A percentile compares a stretch with the other conserved stretches of the same genome.
Evolutionary conservation across 2,888 invertebrate genomes (phyloP).

Genomic region (Catocala fraxini): DNA sequence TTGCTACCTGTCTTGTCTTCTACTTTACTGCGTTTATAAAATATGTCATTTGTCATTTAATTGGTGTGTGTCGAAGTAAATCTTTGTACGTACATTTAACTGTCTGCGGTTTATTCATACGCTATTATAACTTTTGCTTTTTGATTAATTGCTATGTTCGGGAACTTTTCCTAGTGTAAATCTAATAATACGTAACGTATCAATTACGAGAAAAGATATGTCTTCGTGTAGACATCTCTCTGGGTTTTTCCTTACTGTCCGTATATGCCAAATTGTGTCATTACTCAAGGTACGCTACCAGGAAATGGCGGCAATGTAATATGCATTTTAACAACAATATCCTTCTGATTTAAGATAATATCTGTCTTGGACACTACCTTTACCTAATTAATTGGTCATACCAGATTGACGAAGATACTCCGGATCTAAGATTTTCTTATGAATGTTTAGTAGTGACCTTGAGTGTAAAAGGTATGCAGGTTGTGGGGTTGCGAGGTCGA

Average conservation of each 20-base stretch:
- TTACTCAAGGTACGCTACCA: slow-evolving; percentile 37
- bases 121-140: too few species aligned
- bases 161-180: too few species aligned
- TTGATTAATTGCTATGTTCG: too few species aligned
- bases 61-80: slow-evolving; percentile 5
- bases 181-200: too few species aligned
- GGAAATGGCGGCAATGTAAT: slow-evolving; percentile 33
- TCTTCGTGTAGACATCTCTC: slow-evolving; percentile 38
- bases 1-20: slow-evolving; percentile 51
- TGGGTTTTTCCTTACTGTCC: slow-evolving; percentile 3
- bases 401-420: too few species aligned
- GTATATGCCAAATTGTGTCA: slow-evolving; percentile 43
- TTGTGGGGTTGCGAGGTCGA: slow-evolving; percentile 11
- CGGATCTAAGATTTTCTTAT: too few species aligned
- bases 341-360: too few species aligned
- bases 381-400: too few species aligned
- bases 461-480: slow-evolving; percentile 7
- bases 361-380: too few species aligned
- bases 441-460: slow-evolving; percentile 9
- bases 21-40: slow-evolving; percentile 24
- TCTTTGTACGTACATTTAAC: slow-evolving; percentile 5
- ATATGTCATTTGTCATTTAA: slow-evolving; percentile 19
- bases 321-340: slow-evolving; percentile 10
- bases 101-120: neutral
- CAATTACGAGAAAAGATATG: slow-evolving; percentile 1